Percentiles rank a stretch among this genome's conserved stretches.
phyloP scores from a whole-genome alignment of 2,888 invertebrate species.

The Cheilosia variabilis region DNA sequence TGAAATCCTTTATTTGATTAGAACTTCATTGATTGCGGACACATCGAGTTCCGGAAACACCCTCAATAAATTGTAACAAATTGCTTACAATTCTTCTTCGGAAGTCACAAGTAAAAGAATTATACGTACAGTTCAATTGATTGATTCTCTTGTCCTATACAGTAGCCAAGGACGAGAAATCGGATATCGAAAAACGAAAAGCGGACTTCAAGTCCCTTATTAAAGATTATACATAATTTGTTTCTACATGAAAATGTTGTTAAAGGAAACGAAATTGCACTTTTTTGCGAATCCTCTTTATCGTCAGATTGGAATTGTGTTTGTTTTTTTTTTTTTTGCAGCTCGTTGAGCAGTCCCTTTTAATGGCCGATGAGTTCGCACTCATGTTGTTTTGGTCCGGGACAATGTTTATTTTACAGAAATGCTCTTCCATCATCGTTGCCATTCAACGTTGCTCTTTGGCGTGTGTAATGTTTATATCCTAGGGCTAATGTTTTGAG shows the following conservation, averaged over 20 bases:
- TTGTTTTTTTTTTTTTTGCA: neutral
- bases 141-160: constrained; percentile 13
- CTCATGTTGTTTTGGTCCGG: constrained; percentile 10
- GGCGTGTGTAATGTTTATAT: too few species aligned
- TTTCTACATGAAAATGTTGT: neutral
- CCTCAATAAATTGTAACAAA: constrained; percentile 16
- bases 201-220: neutral
- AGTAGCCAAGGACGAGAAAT: neutral
- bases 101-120: neutral
- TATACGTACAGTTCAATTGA: constrained; percentile 4
- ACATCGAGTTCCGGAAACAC: neutral
- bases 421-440: neutral
- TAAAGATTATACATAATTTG: too few species aligned
- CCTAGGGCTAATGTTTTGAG: too few species aligned
- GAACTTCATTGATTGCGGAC: constrained; percentile 19
- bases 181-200: neutral
- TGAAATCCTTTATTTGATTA: constrained; percentile 28
- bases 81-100: constrained; percentile 15
- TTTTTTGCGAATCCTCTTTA: neutral
- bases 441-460: neutral
- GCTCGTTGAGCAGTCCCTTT: constrained; percentile 11
- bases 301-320: neutral
- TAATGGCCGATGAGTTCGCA: constrained; percentile 38
- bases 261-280: too few species aligned
- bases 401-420: constrained; percentile 5